Percentiles rank a stretch among this genome's conserved stretches.
Conservation (phyloP, 2,888 invertebrate genomes). For the Mactromeris polynyma region DNA sequence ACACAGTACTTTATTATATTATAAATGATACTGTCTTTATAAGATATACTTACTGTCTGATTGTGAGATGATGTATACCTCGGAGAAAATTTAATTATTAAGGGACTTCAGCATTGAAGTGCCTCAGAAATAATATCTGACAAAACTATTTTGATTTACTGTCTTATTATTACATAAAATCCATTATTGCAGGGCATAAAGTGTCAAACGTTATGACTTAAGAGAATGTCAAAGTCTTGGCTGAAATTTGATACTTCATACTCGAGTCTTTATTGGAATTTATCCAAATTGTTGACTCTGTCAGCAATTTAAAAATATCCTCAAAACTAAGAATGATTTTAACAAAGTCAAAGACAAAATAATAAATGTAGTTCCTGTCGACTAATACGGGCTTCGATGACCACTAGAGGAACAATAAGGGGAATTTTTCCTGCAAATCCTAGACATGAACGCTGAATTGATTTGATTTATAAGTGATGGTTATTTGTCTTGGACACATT, state of each 20-base stretch:
- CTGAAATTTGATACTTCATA: neutral
- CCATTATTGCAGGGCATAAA: neutral
- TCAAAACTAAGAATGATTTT: neutral
- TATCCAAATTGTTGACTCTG: neutral
- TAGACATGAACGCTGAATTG: neutral
- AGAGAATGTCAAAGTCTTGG: neutral
- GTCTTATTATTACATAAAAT: neutral
- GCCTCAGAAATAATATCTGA: neutral
- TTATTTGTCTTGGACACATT: neutral
- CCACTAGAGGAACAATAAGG: neutral
- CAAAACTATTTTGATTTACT: neutral
- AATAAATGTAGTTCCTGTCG: neutral
- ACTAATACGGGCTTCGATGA: neutral
- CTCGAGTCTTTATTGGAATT: neutral
- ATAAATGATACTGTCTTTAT: slow-evolving; percentile 24
- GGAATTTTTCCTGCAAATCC: neutral
- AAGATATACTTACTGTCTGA: slow-evolving; percentile 20
- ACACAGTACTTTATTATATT: neutral
- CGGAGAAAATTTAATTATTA: neutral
- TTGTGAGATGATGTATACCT: neutral
- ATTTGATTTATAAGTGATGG: neutral
- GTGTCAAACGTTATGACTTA: neutral
- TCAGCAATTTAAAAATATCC: neutral
- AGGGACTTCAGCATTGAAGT: neutral
- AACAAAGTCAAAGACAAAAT: neutral